Conservation (phyloP, 2,797 vertebrate genomes). For the Limosa lapponica region DNA sequence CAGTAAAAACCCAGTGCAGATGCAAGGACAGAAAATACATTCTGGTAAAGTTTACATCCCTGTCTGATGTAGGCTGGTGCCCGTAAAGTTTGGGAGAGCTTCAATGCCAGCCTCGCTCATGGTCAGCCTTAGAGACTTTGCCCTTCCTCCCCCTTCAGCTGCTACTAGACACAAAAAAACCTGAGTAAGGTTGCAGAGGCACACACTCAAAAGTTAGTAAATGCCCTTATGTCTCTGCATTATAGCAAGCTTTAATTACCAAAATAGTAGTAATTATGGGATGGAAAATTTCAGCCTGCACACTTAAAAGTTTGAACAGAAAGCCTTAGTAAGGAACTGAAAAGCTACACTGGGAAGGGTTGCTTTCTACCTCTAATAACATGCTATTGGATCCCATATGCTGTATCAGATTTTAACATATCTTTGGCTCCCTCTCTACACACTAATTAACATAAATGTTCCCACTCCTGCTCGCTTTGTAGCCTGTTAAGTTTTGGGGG, state of each 20-base stretch:
- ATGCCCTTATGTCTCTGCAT: neutral
- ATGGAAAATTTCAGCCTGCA: neutral
- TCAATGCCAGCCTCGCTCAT: neutral
- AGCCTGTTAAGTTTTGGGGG: neutral
- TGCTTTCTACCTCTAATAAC: conserved; percentile 42
- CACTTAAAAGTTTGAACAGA: neutral
- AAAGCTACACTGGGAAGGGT: neutral
- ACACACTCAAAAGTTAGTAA: neutral
- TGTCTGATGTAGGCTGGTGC: neutral
- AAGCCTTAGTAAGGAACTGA: conserved; percentile 43
- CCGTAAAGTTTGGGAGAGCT: neutral
- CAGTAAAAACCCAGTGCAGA: neutral
- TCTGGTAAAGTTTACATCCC: neutral
- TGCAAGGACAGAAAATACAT: neutral
- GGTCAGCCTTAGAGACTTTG: neutral
- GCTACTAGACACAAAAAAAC: neutral
- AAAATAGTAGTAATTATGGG: conserved; percentile 28
- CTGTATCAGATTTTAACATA: neutral
- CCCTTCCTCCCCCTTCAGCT: neutral
- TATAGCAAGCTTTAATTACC: conserved; percentile 37
- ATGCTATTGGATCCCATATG: conserved; percentile 6
- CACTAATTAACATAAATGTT: neutral
- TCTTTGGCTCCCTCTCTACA: conserved; percentile 7
- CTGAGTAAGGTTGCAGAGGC: neutral
- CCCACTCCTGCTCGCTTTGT: neutral